Conservation (phyloP, 2,797 vertebrate species). For the Todus mexicanus region DNA sequence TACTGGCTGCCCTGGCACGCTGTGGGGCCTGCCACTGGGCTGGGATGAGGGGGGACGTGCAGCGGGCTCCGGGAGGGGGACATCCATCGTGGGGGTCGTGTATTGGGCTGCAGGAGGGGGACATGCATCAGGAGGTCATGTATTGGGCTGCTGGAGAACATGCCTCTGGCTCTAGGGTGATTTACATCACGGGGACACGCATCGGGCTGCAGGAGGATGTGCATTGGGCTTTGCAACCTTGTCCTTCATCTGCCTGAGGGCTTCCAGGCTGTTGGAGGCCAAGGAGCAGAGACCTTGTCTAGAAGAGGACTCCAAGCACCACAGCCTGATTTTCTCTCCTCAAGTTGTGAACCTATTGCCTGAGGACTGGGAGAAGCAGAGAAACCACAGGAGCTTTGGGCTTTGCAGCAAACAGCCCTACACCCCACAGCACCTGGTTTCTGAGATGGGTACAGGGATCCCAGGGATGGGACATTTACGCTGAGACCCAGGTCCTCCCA, state of each 20-base stretch:
- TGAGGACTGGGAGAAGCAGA: not conserved
- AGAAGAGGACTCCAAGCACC: not conserved
- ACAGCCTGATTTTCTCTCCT: not conserved
- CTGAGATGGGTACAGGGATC: fast-evolving
- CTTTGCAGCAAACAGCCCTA: not conserved
- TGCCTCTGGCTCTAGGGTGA: not conserved
- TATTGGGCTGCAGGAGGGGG: not conserved
- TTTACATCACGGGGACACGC: too few species aligned
- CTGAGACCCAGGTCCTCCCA: not conserved
- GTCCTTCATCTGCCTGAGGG: not conserved
- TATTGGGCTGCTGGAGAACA: not conserved
- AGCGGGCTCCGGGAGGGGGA: not conserved
- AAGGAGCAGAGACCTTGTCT: not conserved
- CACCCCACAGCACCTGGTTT: not conserved
- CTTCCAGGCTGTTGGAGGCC: not conserved
- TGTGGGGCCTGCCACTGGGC: not conserved
- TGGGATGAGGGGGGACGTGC: not conserved
- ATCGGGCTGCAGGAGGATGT: not conserved
- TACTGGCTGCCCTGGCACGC: not conserved
- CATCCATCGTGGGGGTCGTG: not conserved
- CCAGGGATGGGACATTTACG: not conserved
- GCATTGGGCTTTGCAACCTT: not conserved
- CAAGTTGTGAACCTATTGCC: fast-evolving
- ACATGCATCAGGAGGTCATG: not conserved
- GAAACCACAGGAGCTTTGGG: not conserved